A percentile compares a stretch with the other conserved stretches of the same genome.
Evolutionary conservation across 2,797 vertebrate genomes (phyloP).

Genomic region (Acridotheres tristis): DNA sequence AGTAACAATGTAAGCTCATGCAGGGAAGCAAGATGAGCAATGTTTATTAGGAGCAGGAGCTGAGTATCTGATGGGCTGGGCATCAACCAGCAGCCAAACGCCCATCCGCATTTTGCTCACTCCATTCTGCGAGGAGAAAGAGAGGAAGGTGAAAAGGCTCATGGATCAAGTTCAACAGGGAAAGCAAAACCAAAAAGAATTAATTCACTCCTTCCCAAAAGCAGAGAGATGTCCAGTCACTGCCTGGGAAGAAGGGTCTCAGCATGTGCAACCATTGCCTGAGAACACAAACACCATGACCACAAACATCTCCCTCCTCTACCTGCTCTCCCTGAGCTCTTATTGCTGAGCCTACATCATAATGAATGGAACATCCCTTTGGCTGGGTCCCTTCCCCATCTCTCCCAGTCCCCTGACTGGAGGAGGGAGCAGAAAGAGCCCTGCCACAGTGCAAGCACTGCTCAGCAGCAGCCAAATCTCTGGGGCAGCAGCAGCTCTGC

Average conservation of each 20-base stretch:
- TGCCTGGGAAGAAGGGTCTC: neutral
- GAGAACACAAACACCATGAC: neutral
- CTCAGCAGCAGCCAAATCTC: neutral
- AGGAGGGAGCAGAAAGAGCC: neutral
- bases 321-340: neutral
- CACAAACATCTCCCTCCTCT: neutral
- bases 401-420: neutral
- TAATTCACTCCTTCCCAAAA: neutral
- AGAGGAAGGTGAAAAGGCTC: neutral
- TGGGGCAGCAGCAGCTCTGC: neutral
- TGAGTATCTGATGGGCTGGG: neutral
- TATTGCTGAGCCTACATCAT: neutral
- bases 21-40: neutral
- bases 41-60: neutral
- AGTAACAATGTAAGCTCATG: neutral
- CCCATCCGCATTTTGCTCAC: neutral
- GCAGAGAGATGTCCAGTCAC: neutral
- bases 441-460: neutral
- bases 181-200: neutral
- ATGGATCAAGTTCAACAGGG: neutral
- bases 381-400: neutral
- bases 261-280: neutral
- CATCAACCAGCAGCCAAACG: neutral
- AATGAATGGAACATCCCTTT: neutral
- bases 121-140: neutral